Conservation (phyloP, 2,888 invertebrate genomes). For the Sceliomorpha sp. region DNA sequence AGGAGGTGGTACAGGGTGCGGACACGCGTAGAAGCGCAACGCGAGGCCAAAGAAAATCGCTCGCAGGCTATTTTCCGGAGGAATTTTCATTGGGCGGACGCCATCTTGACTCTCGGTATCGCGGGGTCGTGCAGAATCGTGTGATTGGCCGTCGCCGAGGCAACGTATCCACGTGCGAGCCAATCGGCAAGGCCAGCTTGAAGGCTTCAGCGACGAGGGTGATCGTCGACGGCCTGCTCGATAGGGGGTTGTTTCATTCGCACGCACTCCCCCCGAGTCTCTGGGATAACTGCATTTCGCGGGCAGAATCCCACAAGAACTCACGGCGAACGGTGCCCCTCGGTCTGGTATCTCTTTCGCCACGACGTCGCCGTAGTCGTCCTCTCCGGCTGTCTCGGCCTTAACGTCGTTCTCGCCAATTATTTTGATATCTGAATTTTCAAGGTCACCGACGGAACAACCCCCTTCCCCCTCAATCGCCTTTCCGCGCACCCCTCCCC, state of each 20-base stretch:
- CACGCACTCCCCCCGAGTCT: conserved; percentile 66
- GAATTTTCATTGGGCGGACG: conserved; percentile 78
- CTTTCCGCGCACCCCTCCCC: conserved; percentile 11
- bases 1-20: conserved; percentile 23
- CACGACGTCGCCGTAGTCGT: conserved; percentile 48
- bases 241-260: conserved; percentile 43
- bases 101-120: conserved; percentile 71
- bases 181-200: conserved; percentile 70
- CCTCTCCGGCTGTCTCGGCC: conserved; percentile 52
- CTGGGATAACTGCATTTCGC: conserved; percentile 79
- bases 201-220: conserved; percentile 34
- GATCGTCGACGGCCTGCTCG: conserved; percentile 19
- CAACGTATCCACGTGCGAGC: conserved; percentile 73
- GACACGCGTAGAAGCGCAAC: conserved; percentile 28
- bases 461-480: conserved; percentile 31
- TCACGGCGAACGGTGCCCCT: conserved; percentile 76
- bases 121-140: conserved; percentile 58
- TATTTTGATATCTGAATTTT: conserved; percentile 72
- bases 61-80: conserved; percentile 77
- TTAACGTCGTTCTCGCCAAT: conserved; percentile 63
- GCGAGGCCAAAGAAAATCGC: conserved; percentile 71
- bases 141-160: conserved; percentile 80
- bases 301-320: conserved; percentile 80
- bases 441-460: conserved; percentile 59
- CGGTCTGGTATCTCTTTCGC: conserved; percentile 56